phyloP scores from a whole-genome alignment of 2,888 invertebrate genomes.

The Tolmerus cingulatus region DNA sequence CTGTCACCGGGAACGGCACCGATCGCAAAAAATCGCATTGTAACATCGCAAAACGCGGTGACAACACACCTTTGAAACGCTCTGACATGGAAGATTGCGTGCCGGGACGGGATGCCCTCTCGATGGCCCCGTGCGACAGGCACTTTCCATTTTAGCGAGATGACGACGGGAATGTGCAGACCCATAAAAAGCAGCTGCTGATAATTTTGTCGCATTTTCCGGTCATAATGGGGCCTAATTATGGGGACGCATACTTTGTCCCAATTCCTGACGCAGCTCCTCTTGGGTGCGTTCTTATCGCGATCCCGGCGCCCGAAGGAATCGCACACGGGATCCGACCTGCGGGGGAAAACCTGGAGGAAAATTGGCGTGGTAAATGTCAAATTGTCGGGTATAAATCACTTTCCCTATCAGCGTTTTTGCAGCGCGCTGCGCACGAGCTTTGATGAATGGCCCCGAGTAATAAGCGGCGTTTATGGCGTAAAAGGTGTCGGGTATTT shows the following conservation, averaged over 20 bases:
- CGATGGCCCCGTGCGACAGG: slow-evolving; percentile 1
- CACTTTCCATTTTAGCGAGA: slow-evolving; percentile 25
- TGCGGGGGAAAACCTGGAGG: background rate
- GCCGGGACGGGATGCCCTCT: slow-evolving; percentile 4
- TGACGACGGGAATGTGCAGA: background rate
- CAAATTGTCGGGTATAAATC: slow-evolving; percentile 17
- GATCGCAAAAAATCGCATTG: background rate
- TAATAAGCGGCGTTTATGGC: slow-evolving; percentile 9
- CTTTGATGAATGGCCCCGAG: background rate
- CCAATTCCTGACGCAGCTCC: background rate
- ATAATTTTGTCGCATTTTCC: slow-evolving; percentile 31
- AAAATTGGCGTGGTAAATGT: slow-evolving; percentile 21
- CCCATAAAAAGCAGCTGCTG: slow-evolving; percentile 21
- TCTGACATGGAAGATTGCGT: slow-evolving; percentile 1
- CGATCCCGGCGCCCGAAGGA: background rate
- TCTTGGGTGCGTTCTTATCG: background rate
- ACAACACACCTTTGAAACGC: background rate
- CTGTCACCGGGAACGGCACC: background rate
- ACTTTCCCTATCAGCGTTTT: slow-evolving; percentile 5
- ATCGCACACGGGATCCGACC: background rate
- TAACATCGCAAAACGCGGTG: background rate
- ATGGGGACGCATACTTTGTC: slow-evolving; percentile 5
- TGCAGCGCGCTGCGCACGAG: background rate
- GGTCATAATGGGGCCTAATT: slow-evolving; percentile 24
- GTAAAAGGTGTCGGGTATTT: background rate